These are phyloP conservation scores for Empidonax alnorum DNA, from an alignment of 2,113 vertebrate species.

Conservation along the genomic window DNA sequence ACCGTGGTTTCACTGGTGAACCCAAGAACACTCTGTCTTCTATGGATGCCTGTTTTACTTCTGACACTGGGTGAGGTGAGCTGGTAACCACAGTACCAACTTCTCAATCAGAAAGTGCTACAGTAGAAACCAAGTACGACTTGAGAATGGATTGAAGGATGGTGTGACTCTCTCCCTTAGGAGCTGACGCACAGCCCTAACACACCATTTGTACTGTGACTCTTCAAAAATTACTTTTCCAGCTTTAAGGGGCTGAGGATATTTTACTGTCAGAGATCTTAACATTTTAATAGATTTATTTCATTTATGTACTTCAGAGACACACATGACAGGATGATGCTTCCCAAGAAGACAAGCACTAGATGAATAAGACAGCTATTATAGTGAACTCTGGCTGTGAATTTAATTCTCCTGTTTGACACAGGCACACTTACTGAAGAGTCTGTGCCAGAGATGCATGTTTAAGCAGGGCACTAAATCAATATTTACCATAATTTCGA, in stretches of 20 bases:
- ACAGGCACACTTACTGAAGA: background rate
- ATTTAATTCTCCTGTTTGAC: conserved; percentile 20
- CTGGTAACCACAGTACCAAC: background rate
- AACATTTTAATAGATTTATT: conserved; percentile 58
- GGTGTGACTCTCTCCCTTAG: background rate
- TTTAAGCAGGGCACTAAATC: conserved; percentile 25
- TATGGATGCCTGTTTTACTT: background rate
- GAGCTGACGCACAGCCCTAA: background rate
- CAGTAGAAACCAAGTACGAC: background rate
- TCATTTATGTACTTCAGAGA: conserved; percentile 34
- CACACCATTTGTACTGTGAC: background rate
- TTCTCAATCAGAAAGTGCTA: background rate
- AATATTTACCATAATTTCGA: conserved; percentile 31
- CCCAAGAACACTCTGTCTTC: background rate
- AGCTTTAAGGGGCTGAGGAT: background rate
- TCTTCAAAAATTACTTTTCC: background rate
- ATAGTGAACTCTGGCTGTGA: conserved; percentile 25
- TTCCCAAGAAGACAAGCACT: conserved; percentile 30
- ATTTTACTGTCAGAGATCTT: conserved; percentile 9
- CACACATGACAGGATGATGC: background rate
- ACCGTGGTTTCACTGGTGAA: background rate
- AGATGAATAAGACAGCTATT: background rate
- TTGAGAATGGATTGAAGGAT: background rate
- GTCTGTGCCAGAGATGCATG: background rate
- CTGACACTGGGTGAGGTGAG: background rate